Percentiles rank a stretch among this genome's conserved stretches.
Evolutionary conservation across 2,888 invertebrate species (phyloP).

Genomic region (Leptinotarsa peninsularis): DNA sequence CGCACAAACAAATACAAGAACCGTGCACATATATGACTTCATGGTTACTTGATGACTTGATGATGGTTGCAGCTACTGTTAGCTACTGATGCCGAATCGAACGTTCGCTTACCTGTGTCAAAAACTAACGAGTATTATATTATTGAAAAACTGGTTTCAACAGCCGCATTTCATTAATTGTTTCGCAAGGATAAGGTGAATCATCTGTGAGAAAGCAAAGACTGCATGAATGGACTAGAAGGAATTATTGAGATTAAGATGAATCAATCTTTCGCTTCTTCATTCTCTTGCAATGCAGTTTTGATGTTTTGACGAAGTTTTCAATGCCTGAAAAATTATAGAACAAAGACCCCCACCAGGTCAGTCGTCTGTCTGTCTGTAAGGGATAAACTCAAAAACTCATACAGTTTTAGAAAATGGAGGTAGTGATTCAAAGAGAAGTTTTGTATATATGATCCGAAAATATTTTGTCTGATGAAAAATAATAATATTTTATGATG

Average conservation of each 20-base stretch:
- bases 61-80: neutral
- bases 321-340: no score
- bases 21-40: neutral
- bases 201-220: slow-evolving; percentile 20
- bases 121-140: slow-evolving; percentile 2
- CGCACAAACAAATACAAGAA: slow-evolving; percentile 5
- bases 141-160: slow-evolving; percentile 17
- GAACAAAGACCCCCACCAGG: no score
- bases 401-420: no score
- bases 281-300: no score
- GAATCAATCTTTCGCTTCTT: neutral
- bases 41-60: neutral
- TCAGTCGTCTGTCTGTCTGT: neutral
- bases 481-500: no score
- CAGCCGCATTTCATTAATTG: neutral
- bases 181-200: slow-evolving; percentile 7
- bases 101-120: slow-evolving; percentile 1
- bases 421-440: no score
- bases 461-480: no score
- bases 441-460: no score
- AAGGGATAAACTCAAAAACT: neutral
- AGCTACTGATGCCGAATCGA: neutral
- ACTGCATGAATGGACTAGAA: neutral
- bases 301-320: no score
- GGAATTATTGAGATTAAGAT: neutral